Evolutionary conservation across 1,140 invertebrate species (phyloP), one percentile per base, ranked within the genome.

Genomic region (Diplogasteroides magnus): DNA sequence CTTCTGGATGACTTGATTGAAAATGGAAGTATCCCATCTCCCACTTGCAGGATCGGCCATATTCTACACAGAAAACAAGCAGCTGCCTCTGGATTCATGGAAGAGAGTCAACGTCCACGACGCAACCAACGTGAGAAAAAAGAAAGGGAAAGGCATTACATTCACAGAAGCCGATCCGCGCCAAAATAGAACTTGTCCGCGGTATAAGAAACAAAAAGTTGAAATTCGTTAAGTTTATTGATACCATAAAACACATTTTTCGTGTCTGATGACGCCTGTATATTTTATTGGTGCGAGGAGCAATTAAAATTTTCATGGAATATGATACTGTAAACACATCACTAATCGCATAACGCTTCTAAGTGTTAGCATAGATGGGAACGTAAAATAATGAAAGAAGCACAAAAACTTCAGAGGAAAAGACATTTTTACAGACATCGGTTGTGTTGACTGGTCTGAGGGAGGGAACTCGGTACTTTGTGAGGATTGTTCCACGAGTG

Each of bases 401-500:
- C n/a, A 14, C n/a, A 68, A 31, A 65, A 32, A 48, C 14, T 19
- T 29, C 19, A 15, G 19, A 58, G 29, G 19, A 56, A 27, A 28
- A 31, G 19, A 11, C n/a, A 64, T 59, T 29, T 68, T 72, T 75
- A 61, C 29, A 78, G 77, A 78, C 69, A 28, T 75, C 77, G 3
- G 61, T 77, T 25, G 64, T 74, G n/a, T 62, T 78, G 26, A 48
- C 63, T 11, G 70, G 75, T 61, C 65, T 78, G 31, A 59, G 61
- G 23, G 72, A 71, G 67, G 74, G 74, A 26, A 62, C 69, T 15
- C 66, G 65, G 1, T 78, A 78, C 60, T 69, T 71, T 29, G 74
- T 78, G 15, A 77, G 78, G 61, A 78, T 78, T 48, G 67, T 78
- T 6, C 77, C 77, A 32, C 66, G 55, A 25, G 57, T 74, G 29